These are phyloP conservation scores for Campodea augens DNA, from an alignment of 1,140 invertebrate species.

Conservation along the genomic window DNA sequence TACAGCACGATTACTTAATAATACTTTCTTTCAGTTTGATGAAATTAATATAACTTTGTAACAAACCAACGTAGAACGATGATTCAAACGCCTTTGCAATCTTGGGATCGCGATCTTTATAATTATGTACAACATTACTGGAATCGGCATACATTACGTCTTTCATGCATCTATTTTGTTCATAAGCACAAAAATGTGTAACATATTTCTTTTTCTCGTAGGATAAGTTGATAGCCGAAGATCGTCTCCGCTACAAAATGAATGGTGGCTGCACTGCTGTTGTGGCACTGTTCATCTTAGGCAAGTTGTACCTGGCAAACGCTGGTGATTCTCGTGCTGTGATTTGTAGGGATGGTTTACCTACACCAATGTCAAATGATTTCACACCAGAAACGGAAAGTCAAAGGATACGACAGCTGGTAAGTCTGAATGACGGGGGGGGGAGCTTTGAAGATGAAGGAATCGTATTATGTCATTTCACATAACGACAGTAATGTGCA, in stretches of 20 bases:
- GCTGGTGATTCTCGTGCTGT: constrained; percentile 70
- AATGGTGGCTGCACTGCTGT: constrained; percentile 66
- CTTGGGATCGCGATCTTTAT: no score
- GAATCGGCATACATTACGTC: no score
- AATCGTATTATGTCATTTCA: neutral
- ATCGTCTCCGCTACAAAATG: constrained; percentile 33
- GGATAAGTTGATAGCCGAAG: constrained; percentile 44
- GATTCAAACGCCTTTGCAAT: no score
- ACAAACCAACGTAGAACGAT: no score
- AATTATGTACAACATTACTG: no score
- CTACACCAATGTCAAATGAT: constrained; percentile 40
- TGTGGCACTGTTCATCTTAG: constrained; percentile 56
- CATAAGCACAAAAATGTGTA: neutral
- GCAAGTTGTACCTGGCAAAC: constrained; percentile 66
- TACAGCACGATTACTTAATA: no score
- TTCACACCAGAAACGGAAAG: constrained; percentile 52
- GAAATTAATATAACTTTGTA: no score
- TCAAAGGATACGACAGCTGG: constrained; percentile 37
- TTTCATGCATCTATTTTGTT: neutral
- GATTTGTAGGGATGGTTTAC: constrained; percentile 28
- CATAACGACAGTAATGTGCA: neutral
- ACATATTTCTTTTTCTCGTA: constrained; percentile 19
- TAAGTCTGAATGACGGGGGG: constrained; percentile 24
- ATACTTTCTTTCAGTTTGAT: no score
- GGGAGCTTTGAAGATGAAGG: constrained; percentile 1